Evolutionary conservation across 2,888 invertebrate genomes (phyloP).

Genomic region (Standfussiana lucernea): DNA sequence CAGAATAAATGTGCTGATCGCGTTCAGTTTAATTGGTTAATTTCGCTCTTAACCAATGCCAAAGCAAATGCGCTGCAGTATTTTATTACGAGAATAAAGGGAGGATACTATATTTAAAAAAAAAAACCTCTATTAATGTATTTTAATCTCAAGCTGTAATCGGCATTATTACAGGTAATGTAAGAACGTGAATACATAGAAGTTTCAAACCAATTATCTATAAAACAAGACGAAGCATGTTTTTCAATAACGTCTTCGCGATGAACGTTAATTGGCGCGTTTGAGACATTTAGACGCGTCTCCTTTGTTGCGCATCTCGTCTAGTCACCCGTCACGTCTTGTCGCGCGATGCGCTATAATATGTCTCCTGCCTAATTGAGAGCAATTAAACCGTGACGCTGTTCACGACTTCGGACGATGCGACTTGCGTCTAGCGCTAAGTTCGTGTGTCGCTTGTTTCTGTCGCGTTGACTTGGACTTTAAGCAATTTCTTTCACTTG

Average conservation of each 20-base stretch:
- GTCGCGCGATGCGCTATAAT: slow-evolving; percentile 22
- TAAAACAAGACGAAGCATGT: slow-evolving; percentile 39
- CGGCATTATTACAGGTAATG: too few species aligned
- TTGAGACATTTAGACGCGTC: slow-evolving; percentile 30
- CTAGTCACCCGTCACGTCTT: slow-evolving; percentile 11
- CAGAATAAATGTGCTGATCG: neutral
- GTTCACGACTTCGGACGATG: neutral
- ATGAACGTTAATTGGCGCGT: slow-evolving; percentile 48
- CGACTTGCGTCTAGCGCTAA: neutral
- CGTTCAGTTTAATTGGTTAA: neutral
- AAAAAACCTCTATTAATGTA: neutral
- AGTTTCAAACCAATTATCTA: slow-evolving; percentile 41
- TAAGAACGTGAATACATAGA: slow-evolving; percentile 37
- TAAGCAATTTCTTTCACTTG: neutral
- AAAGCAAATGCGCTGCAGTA: neutral
- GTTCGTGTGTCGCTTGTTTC: neutral
- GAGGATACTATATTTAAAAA: too few species aligned
- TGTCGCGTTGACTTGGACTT: neutral
- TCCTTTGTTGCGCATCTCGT: neutral
- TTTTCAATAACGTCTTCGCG: slow-evolving; percentile 39
- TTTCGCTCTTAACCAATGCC: neutral
- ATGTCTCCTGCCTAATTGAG: slow-evolving; percentile 27
- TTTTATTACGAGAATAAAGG: neutral
- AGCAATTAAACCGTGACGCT: neutral
- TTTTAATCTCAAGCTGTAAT: too few species aligned